Evolutionary conservation across 2,113 vertebrate species (phyloP).

Genomic region (Mastomys coucha): DNA sequence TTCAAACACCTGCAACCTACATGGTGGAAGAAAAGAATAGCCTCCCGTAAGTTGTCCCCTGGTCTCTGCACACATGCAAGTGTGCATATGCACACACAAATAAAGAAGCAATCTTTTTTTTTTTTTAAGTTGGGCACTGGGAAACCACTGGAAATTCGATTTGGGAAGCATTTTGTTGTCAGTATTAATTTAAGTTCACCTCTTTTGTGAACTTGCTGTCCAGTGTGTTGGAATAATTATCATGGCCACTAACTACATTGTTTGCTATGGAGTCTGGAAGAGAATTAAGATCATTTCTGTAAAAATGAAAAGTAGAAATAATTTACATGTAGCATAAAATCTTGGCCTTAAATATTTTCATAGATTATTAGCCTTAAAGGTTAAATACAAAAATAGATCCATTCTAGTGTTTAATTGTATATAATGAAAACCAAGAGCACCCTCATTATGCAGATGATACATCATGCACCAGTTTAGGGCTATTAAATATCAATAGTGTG

Average conservation of each 20-base stretch:
- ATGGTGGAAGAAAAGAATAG: neutral
- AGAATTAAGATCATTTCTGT: conserved; percentile 30
- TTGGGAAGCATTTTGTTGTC: conserved; percentile 10
- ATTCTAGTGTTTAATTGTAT: conserved; percentile 57
- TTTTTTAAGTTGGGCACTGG: neutral
- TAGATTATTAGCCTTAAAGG: conserved; percentile 34
- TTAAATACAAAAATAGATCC: conserved; percentile 64
- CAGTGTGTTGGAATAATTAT: conserved; percentile 32
- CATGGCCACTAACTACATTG: neutral
- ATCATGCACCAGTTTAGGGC: conserved; percentile 27
- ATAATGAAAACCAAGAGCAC: conserved; percentile 30
- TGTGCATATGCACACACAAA: neutral
- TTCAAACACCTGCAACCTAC: neutral
- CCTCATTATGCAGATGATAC: conserved; percentile 6
- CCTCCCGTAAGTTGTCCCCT: neutral
- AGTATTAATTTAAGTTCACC: conserved; percentile 7
- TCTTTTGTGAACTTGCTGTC: neutral
- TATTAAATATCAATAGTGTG: conserved; percentile 29
- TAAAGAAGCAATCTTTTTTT: neutral
- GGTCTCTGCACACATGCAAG: neutral
- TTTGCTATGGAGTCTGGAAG: conserved; percentile 18
- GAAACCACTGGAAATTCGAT: conserved; percentile 1
- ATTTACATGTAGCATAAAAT: conserved; percentile 18
- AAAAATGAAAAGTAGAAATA: conserved; percentile 45
- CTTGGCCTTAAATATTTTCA: conserved; percentile 29